phyloP scores from a whole-genome alignment of 2,888 invertebrate genomes.

The Drosophila meridionalis region DNA sequence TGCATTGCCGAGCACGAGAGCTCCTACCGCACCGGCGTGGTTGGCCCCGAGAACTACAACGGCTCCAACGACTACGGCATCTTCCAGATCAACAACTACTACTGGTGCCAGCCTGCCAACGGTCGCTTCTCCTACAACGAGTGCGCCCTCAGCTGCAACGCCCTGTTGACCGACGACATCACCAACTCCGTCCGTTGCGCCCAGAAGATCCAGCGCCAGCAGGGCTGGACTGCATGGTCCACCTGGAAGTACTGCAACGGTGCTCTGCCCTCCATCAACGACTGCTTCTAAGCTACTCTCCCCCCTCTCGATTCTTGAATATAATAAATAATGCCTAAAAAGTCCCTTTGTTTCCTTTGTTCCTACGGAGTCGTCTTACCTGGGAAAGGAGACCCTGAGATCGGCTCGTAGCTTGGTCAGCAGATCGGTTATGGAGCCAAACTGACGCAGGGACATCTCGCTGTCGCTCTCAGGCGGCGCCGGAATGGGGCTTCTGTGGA shows the following conservation, averaged over 20 bases:
- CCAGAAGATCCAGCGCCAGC: conserved; percentile 62
- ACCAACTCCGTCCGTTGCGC: conserved; percentile 65
- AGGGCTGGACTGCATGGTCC: conserved; percentile 78
- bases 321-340: conserved; percentile 9
- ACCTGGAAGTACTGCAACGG: conserved; percentile 60
- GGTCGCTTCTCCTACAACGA: conserved; percentile 62
- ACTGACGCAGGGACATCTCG: conserved; percentile 95
- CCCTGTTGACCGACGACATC: conserved; percentile 76
- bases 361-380: conserved; percentile 86
- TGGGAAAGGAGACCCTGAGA: conserved; percentile 93
- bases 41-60: conserved; percentile 85
- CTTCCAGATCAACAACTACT: conserved; percentile 82
- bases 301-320: not conserved
- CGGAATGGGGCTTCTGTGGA: conserved; percentile 88
- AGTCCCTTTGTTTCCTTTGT: too few species aligned
- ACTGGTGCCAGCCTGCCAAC: conserved; percentile 79
- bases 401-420: conserved; percentile 94
- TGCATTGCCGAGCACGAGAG: conserved; percentile 74
- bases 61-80: conserved; percentile 85
- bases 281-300: conserved; percentile 53
- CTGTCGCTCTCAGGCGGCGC: conserved; percentile 87
- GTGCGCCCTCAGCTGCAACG: conserved; percentile 36
- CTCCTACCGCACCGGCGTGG: conserved; percentile 83
- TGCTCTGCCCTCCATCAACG: conserved; percentile 51
- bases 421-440: conserved; percentile 94